Evolutionary conservation across 2,113 vertebrate species (phyloP), one percentile per base, ranked within the genome.

Genomic region (Ammodytes dubius): DNA sequence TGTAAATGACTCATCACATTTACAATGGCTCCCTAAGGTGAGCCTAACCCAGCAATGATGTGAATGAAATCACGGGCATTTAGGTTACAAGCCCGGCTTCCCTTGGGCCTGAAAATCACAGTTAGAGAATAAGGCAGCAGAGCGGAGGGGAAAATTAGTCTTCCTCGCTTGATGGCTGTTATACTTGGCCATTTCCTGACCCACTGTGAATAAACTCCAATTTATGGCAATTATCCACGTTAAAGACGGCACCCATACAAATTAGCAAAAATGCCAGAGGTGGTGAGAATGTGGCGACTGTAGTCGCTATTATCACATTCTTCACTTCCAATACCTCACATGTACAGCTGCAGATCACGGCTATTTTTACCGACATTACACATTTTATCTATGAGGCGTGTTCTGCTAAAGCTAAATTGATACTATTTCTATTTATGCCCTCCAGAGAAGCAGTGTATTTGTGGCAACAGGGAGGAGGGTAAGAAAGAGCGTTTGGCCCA

Each of bases 1-100:
- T 83, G 84, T 92, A 90, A 91, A 92, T 89, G 89, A 91, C 87
- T 94, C 88, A 86, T 91, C 83, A 86, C 58, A 73, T 88, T 88
- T 81, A 71, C 89, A 92, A 85, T 53, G 79, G 61, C 87, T 89
- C 88, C 91, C 88, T 76, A 14, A 84, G 86, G 84, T 84, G 73
- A 86, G 84, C 75, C 54, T 67, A 88, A 58, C 52, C 46, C 69
- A 37, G 60, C 67, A 85, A 79, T 56, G 73, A 89, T 84, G 79
- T 68, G 82, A 90, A 84, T 88, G 77, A 87, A 92, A 91, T 88
- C 87, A 90, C 27, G 68, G 86, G 66, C 90, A 91, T 92, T 91
- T 79, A 91, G 76, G 80, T 79, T 79, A 67, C 65, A 47, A 27
- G 82, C 81, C 78, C 77, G 70, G 76, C 27, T 77, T 87, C 84